phyloP scores from a whole-genome alignment of 1,140 invertebrate genomes.

The Drosophila ananassae region DNA sequence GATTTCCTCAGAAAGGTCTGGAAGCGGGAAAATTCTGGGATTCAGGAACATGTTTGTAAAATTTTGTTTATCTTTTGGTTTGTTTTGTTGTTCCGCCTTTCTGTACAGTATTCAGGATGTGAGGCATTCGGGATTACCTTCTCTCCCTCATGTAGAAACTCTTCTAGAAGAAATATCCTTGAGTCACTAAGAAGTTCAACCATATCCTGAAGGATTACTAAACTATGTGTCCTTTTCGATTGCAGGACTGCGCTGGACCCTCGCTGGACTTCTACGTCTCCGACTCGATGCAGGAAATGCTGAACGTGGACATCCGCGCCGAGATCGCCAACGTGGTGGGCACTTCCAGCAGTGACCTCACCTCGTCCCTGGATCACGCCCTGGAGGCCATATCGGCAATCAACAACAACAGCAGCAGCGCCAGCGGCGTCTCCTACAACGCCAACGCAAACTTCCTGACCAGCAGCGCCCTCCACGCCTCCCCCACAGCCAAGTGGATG shows the following conservation, averaged over 20 bases:
- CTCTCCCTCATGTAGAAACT: no score
- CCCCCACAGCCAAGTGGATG: constrained; percentile 77
- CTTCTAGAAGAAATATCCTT: no score
- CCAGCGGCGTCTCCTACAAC: constrained; percentile 41
- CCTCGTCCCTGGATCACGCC: constrained; percentile 76
- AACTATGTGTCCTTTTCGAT: constrained; percentile 31
- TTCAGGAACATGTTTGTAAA: constrained; percentile 38
- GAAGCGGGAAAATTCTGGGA: background rate
- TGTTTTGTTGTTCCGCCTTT: constrained; percentile 2
- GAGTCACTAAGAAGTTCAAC: no score
- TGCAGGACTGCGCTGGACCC: constrained; percentile 85
- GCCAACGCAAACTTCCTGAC: constrained; percentile 54
- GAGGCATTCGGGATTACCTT: no score
- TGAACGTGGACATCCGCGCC: constrained; percentile 92
- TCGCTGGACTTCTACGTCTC: constrained; percentile 87
- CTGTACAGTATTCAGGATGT: no score
- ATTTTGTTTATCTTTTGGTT: constrained; percentile 23
- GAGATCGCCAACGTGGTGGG: constrained; percentile 91
- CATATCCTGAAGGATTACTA: no score
- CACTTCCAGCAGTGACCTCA: constrained; percentile 86
- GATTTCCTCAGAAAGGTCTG: constrained; percentile 1
- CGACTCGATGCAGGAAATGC: constrained; percentile 90
- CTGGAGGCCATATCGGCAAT: constrained; percentile 71
- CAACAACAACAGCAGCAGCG: constrained; percentile 40
- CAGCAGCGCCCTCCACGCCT: constrained; percentile 59